Percentiles rank a stretch among this genome's conserved stretches.
phyloP scores from a whole-genome alignment of 2,797 vertebrate genomes.

The Salmo trutta region DNA sequence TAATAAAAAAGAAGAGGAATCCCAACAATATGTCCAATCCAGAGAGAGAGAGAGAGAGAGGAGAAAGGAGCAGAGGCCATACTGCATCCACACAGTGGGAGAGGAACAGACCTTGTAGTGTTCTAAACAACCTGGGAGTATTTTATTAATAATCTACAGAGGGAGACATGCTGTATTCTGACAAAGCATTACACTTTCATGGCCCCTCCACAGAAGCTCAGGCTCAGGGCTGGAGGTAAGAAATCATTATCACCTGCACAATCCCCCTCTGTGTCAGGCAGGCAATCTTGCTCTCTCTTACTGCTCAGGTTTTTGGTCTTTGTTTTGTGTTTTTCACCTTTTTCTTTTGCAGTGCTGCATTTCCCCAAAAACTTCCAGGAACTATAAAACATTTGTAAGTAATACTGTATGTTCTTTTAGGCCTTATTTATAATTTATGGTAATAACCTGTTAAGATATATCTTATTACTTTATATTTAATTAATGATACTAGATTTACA shows the following conservation, averaged over 20 bases:
- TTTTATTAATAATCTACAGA: constrained; percentile 39
- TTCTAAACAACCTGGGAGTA: constrained; percentile 35
- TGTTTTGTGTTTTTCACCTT: not conserved
- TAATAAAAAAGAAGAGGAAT: not conserved
- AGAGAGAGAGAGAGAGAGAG: too few species aligned
- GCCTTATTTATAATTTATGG: not conserved
- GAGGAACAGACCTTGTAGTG: constrained; percentile 17
- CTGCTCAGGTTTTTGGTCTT: not conserved
- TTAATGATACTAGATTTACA: not conserved
- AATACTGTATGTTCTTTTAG: not conserved
- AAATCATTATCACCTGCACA: constrained; percentile 17
- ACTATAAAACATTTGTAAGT: not conserved
- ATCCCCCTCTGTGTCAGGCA: not conserved
- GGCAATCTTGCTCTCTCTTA: not conserved
- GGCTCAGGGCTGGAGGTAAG: constrained; percentile 13
- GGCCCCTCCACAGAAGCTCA: not conserved
- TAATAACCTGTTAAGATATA: not conserved
- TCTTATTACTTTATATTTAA: not conserved
- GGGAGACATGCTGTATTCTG: constrained; percentile 10
- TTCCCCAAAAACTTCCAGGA: not conserved
- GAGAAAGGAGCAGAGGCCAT: not conserved
- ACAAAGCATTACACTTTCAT: constrained; percentile 44
- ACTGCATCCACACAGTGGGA: constrained; percentile 1
- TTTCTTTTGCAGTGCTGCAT: not conserved
- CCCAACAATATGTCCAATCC: not conserved